These are phyloP conservation scores for Drosophila mojavensis DNA, from an alignment of 1,140 invertebrate species.

Conservation along the genomic window DNA sequence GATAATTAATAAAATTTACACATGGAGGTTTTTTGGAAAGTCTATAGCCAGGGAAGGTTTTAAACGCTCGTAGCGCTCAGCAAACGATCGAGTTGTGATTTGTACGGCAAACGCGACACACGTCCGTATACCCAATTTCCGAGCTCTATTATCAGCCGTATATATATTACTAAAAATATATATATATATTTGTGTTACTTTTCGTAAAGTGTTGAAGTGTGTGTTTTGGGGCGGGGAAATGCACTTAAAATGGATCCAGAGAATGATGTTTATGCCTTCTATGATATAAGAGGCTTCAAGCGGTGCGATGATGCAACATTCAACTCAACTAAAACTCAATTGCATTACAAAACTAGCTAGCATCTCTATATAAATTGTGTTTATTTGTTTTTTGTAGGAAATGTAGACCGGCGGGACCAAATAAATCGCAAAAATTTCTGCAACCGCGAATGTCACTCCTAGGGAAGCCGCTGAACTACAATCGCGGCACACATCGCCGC, in stretches of 20 bases:
- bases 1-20: slow-evolving; percentile 81
- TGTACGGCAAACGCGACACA: slow-evolving; percentile 63
- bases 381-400: slow-evolving; percentile 62
- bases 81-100: slow-evolving; percentile 69
- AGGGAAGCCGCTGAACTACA: slow-evolving; percentile 94
- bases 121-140: slow-evolving; percentile 42
- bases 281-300: slow-evolving; percentile 66
- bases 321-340: not conserved
- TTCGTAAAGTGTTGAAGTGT: slow-evolving; percentile 22
- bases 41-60: slow-evolving; percentile 68
- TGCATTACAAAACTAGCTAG: not conserved
- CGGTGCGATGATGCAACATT: slow-evolving; percentile 33
- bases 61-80: slow-evolving; percentile 57
- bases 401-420: slow-evolving; percentile 82
- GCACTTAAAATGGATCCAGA: slow-evolving; percentile 69
- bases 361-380: not conserved
- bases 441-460: slow-evolving; percentile 94
- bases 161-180: not conserved
- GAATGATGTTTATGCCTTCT: slow-evolving; percentile 75
- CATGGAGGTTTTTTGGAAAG: slow-evolving; percentile 79
- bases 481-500: slow-evolving; percentile 89
- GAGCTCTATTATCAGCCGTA: slow-evolving; percentile 23
- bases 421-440: slow-evolving; percentile 87
- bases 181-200: slow-evolving; percentile 8
- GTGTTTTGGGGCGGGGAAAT: slow-evolving; percentile 24